phyloP scores from a whole-genome alignment of 2,113 vertebrate species.

The Aldabrachelys gigantea region DNA sequence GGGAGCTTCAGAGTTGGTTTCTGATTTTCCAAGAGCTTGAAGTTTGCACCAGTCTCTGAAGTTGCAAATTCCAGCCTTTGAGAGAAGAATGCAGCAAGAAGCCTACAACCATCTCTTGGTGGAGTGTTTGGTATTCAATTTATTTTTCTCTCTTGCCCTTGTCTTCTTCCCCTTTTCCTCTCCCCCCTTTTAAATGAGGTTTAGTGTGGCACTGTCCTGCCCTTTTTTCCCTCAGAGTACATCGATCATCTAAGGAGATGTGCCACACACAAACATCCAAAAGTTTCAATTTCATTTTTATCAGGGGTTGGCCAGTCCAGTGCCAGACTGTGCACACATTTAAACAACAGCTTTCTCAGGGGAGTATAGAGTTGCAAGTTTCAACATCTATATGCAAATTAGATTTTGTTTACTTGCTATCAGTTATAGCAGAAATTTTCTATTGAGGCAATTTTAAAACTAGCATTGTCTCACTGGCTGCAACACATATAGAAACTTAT shows the following conservation, averaged over 20 bases:
- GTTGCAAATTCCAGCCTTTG: neutral
- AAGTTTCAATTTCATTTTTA: conserved; percentile 82
- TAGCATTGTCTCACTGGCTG: neutral
- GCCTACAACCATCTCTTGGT: neutral
- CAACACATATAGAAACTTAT: neutral
- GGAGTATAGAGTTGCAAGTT: conserved; percentile 76
- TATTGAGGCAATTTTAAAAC: conserved; percentile 67
- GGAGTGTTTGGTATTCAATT: neutral
- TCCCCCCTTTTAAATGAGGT: conserved; percentile 52
- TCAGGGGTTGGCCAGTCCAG: conserved; percentile 71
- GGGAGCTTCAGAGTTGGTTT: neutral
- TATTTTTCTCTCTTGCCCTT: conserved; percentile 40
- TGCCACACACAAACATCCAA: conserved; percentile 68
- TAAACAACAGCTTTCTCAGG: conserved; percentile 66
- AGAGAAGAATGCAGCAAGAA: neutral
- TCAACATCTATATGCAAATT: conserved; percentile 84
- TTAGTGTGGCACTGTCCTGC: conserved; percentile 20
- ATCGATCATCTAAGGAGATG: conserved; percentile 70
- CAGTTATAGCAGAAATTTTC: conserved; percentile 79
- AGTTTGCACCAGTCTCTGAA: neutral
- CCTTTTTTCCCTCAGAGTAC: conserved; percentile 65
- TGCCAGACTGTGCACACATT: conserved; percentile 77
- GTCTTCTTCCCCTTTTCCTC: neutral
- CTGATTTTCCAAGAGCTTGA: neutral
- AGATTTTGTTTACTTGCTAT: conserved; percentile 74